A percentile compares a stretch with the other conserved stretches of the same genome.
Evolutionary conservation across 2,888 invertebrate genomes (phyloP).

Genomic region (Ctena decussata): DNA sequence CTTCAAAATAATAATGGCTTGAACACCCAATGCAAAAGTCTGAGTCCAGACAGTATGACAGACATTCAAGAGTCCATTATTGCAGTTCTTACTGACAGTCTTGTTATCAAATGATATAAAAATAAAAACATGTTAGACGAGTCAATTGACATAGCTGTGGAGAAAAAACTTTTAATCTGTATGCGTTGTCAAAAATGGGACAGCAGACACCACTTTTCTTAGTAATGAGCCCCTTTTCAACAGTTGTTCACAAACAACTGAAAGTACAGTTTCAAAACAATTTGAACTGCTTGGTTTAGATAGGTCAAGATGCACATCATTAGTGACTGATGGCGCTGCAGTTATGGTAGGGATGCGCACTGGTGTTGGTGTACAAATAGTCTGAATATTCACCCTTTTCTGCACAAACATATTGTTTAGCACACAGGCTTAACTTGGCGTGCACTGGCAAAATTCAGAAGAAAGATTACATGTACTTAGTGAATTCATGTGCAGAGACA

Average conservation of each 20-base stretch:
- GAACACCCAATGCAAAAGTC: background rate
- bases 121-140: constrained; percentile 41
- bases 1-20: background rate
- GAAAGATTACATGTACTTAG: constrained; percentile 15
- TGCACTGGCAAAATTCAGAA: constrained; percentile 56
- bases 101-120: background rate
- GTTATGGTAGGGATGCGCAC: constrained; percentile 48
- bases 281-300: constrained; percentile 22
- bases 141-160: constrained; percentile 45
- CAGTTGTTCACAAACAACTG: constrained; percentile 34
- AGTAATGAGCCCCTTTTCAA: constrained; percentile 1
- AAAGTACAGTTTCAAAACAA: background rate
- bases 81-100: background rate
- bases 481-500: constrained; percentile 59
- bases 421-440: constrained; percentile 52
- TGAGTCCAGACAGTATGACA: background rate
- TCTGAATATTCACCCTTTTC: constrained; percentile 47
- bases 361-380: constrained; percentile 48
- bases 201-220: constrained; percentile 10
- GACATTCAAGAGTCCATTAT: background rate
- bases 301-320: constrained; percentile 25
- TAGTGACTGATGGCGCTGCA: constrained; percentile 56
- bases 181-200: constrained; percentile 24
- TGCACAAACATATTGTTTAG: constrained; percentile 50
- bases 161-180: constrained; percentile 46